Evolutionary conservation across 1,140 invertebrate genomes (phyloP), one percentile per base, ranked within the genome.

Genomic region (Alviniconcha marisindica): DNA sequence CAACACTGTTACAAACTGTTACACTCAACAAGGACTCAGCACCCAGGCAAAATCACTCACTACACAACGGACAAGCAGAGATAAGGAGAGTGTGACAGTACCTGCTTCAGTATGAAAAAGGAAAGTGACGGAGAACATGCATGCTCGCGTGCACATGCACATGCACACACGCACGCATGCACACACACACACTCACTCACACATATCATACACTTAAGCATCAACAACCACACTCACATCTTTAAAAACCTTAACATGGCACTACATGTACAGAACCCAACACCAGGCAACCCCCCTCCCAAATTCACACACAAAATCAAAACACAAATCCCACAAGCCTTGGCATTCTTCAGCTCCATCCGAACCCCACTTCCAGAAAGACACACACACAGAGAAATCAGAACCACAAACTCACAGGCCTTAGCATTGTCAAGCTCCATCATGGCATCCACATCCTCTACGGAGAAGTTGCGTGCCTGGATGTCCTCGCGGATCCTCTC

Each of bases 401-500:
- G 5, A 31, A 24, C 28, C 63, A 66, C 63, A 66, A 74, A 88
- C 91, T 90, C 87, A 93, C 92, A 80, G 56, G 86, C 83, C 42
- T 87, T 79, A 7, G 91, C 90, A 40, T 84, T 78, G 42, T 81
- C 83, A 18, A 89, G 81, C 84, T 92, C 90, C 18, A 78, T 63
- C 12, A 78, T 28, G 40, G 86, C 54, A 24, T 77, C 87, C 12
- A 86, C 87, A 73, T 93, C 91, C 18, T 92, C 91, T 24, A 86
- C 89, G 0, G 91, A 92, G 83, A 96, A 95, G 78, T 95, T 93
- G 12, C 95, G 95, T 77, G 92, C 92, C 81, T 95, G 94, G 42
- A 98, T 96, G 56, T 95, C 94, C 1, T 94, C 93, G 24, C 97
- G 93, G 4, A 96, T 96, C 0, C 94, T 91, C 83, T 96, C 94